Conservation (phyloP, 2,888 invertebrate genomes). For the Scaptomyza reducta region DNA sequence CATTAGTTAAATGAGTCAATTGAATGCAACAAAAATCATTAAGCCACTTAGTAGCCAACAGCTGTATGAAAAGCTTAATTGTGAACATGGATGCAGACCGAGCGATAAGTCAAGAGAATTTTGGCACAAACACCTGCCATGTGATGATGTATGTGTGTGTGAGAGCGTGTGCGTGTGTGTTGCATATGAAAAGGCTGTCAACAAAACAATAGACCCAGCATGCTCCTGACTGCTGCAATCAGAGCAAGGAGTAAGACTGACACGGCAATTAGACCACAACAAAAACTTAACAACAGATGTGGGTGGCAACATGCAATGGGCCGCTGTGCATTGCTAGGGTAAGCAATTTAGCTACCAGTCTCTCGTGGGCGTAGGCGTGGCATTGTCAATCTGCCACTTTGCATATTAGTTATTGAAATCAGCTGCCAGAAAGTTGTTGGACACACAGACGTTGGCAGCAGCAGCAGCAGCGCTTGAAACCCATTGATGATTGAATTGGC, state of each 20-base stretch:
- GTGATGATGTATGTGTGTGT: slow-evolving; percentile 14
- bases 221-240: slow-evolving; percentile 57
- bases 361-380: slow-evolving; percentile 9
- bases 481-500: slow-evolving; percentile 64
- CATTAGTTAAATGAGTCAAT: slow-evolving; percentile 57
- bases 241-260: slow-evolving; percentile 53
- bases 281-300: slow-evolving; percentile 37
- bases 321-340: background rate
- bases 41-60: slow-evolving; percentile 64
- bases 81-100: slow-evolving; percentile 18
- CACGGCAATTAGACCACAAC: slow-evolving; percentile 74
- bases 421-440: slow-evolving; percentile 77
- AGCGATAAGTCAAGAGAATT: slow-evolving; percentile 41
- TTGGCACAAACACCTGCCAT: slow-evolving; percentile 31
- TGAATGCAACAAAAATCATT: slow-evolving; percentile 71
- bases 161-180: slow-evolving; percentile 9
- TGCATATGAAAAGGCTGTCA: slow-evolving; percentile 59
- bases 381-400: slow-evolving; percentile 62
- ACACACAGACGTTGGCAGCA: slow-evolving; percentile 48
- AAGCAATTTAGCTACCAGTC: slow-evolving; percentile 7
- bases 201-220: slow-evolving; percentile 43
- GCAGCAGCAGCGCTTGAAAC: slow-evolving; percentile 39
- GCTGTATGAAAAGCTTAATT: slow-evolving; percentile 31
- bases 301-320: background rate
- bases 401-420: slow-evolving; percentile 80